Evolutionary conservation across 2,888 invertebrate species (phyloP).

Genomic region (Parochlus steinenii): DNA sequence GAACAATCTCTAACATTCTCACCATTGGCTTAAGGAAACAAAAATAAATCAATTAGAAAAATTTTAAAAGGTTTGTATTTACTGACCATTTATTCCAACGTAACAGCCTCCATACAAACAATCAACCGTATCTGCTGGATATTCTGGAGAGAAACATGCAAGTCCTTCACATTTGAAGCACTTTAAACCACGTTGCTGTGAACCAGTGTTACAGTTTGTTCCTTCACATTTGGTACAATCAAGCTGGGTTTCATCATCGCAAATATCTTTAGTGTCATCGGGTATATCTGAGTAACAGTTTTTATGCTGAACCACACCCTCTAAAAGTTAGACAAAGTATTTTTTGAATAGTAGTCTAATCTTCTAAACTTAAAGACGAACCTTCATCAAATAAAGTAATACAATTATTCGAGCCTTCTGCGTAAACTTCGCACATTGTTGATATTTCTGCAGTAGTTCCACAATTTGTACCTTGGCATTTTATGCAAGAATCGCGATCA

Average conservation of each 20-base stretch:
- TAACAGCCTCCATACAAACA: conserved; percentile 5
- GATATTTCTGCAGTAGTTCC: not conserved
- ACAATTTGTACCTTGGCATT: not conserved
- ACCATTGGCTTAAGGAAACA: too few relatives aligned
- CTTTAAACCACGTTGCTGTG: conserved; percentile 2
- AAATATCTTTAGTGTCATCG: conserved; percentile 1
- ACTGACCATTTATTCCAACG: conserved; percentile 7
- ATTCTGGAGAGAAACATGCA: conserved; percentile 3
- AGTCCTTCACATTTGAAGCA: conserved; percentile 8
- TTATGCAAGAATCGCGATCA: conserved; percentile 7
- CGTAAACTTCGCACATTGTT: conserved; percentile 5
- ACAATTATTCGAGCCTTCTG: conserved; percentile 1
- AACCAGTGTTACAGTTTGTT: conserved; percentile 2
- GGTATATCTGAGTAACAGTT: conserved; percentile 3
- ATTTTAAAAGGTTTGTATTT: too few relatives aligned
- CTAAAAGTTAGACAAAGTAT: too few relatives aligned
- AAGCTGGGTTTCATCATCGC: conserved; percentile 6
- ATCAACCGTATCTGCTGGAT: not conserved
- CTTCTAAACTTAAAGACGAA: too few relatives aligned
- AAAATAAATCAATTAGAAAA: too few relatives aligned
- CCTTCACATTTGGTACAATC: conserved; percentile 9
- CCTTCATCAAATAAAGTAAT: conserved; percentile 5
- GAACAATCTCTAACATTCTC: conserved; percentile 6
- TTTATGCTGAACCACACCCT: not conserved
- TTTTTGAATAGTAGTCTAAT: too few relatives aligned